Evolutionary conservation across 2,888 invertebrate species (phyloP), one percentile per base, ranked within the genome.

Genomic region (Pristionchus entomophagus): DNA sequence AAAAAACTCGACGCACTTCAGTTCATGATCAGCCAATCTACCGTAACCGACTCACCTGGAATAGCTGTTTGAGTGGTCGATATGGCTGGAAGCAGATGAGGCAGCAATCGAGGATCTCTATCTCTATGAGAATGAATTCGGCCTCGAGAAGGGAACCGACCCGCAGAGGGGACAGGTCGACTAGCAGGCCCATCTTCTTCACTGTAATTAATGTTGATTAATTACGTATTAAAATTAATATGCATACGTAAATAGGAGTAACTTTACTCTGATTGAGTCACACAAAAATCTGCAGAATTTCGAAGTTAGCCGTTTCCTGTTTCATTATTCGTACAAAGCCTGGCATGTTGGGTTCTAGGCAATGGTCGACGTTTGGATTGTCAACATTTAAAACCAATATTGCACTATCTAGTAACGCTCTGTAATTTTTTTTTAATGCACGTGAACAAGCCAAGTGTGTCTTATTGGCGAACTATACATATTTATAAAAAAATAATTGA

Each of bases 41-140:
- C n/a, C n/a, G n/a, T n/a, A n/a, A 14, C 2, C 41, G 22, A 4
- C 32, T 41, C 26, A 87, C 87, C 85, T 87, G 80, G 53, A 89
- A 65, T 14, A 97, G 96, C 91, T 97, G 96, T 85, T 97, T 94
- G 84, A 99, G 95, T 2, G 99, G 98, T 86, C 95, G 95, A 94
- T 99, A 99, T 0, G 99, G 98, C 94, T 99, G 99, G 94, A 97
- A 99, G 0, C 99, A 97, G 91, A 99, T 97, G 84, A 99, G 95
- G 94, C 99, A 99, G 94, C 99, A 99, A 94, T 99, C 99, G 94
- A 99, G 95, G 94, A 98, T 98, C 94, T 99, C 99, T n/a, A n/a
- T n/a, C n/a, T n/a, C 99, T 89, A 99, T 95, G 86, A 99, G 95
- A 94, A 98, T 99, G 95, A 99, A 99, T 95, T 99, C 99, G 94